Evolutionary conservation across 2,888 invertebrate genomes (phyloP), one percentile per base, ranked within the genome.

Genomic region (Habrosyne pyritoides): DNA sequence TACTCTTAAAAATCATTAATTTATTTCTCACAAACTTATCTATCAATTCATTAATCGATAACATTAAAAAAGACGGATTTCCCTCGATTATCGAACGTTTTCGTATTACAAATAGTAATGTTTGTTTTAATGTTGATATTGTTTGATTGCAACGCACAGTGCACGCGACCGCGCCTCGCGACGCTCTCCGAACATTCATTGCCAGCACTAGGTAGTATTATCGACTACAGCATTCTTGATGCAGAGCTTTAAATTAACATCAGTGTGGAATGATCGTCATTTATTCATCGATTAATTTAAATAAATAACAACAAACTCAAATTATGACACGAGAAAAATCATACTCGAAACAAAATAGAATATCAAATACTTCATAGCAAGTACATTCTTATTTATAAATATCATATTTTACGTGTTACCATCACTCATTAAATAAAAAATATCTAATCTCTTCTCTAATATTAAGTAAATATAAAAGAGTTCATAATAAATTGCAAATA

Each of bases 1-100:
- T 91, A 91, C 87, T 91, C 90, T 90, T 90, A 91, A 88, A 74
- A 91, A 86, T 89, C 87, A 91, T 92, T 89, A 91, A 91, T 90
- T 92, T 87, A 90, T 85, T 89, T 87, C 84, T 90, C 89, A 90
- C 89, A 88, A 86, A 89, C 91, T 90, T 91, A 91, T 84, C 89
- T 87, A 89, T 84, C 86, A 85, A 85, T 89, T 86, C 77, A 88
- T 87, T 83, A 89, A 88, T 88, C 87, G 86, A 90, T 84, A 89
- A 88, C 83, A 86, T 87, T 83, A 75, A 81, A 78, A 82, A 85
- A 87, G 86, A 89, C 87, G 89, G 84, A 84, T 78, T 77, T 75
- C 76, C 79, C 79, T 84, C 81, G 81, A 79, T 83, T 77, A 75
- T 77, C 77, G 80, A 75, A 70, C 66, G 66, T 73, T 72, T 71